Base-by-base conservation (phyloP, 2,113 vertebrate species). In the Tiliqua scincoides region DNA sequence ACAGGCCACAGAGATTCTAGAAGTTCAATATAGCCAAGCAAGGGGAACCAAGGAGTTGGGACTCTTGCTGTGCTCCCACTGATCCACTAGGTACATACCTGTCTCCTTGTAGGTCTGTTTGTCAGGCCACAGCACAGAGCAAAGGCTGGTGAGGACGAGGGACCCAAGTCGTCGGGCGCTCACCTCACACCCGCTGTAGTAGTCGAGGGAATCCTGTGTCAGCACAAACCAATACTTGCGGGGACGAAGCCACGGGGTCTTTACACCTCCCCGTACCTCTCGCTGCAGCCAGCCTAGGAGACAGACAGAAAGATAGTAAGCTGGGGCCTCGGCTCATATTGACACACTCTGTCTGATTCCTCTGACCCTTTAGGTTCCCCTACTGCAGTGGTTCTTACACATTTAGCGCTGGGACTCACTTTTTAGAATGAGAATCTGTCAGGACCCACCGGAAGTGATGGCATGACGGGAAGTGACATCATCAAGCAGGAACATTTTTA, bases 161-260 rank as follows among this genome's bases (percentile, higher is more conserved):
- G 97, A 98, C 37, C 98, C 98, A 32, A 98, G 97, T 18, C 96
- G 95, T 61, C 97, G 95, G n/a, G 98, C 97, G 1, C 96, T 97
- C 91, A 96, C 97, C 82, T 98, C 98, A 0, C 96, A 96, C 91
- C 97, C 96, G 63, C 95, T 98, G 96, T 98, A 99, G 95, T 98
- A 98, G 94, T 99, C 99, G 54, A 99, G 96, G 32, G 99, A 99
- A 89, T 99, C 98, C 1, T 96, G 95, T 0, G 97, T 98, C 93
- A 99, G 96, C 85, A 98, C 98, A 0, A 99, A 99, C 99, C 99
- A 99, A 94, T 98, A 98, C 43, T 97, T 97, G 35, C 98, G 97
- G 21, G 98, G 97, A 67, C 97, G 97, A 77, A 98, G 96, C 98
- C 99, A 99, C 37, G 97, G 96, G 8, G 92, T 90, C n/a, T 92